phyloP scores from a whole-genome alignment of 2,888 invertebrate genomes.

The Hyles lineata region DNA sequence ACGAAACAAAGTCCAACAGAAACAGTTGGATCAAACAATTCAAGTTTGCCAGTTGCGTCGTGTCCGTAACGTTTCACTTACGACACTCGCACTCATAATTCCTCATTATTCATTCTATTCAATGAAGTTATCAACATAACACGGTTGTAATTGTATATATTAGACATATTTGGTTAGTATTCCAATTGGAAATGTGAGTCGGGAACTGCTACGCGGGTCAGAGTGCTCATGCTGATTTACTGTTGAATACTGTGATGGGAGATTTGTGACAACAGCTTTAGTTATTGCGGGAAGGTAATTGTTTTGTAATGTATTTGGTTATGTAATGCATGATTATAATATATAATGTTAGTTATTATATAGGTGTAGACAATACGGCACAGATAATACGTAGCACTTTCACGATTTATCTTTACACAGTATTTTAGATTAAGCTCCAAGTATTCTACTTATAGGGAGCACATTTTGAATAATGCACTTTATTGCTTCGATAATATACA shows the following conservation, averaged over 20 bases:
- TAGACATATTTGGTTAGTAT: constrained; percentile 27
- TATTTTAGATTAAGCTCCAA: too few relatives aligned
- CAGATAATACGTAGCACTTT: too few relatives aligned
- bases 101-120: constrained; percentile 22
- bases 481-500: too few relatives aligned
- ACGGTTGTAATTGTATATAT: constrained; percentile 28
- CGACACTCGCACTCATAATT: constrained; percentile 13
- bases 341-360: too few relatives aligned
- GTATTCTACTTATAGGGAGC: too few relatives aligned
- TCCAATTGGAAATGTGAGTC: background rate
- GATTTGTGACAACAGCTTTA: background rate
- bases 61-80: background rate
- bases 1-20: background rate
- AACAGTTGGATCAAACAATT: background rate
- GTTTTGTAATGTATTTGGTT: too few relatives aligned
- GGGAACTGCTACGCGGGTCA: constrained; percentile 5
- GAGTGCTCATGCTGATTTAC: constrained; percentile 15
- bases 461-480: too few relatives aligned
- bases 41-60: background rate
- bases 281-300: too few relatives aligned
- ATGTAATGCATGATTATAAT: too few relatives aligned
- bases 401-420: too few relatives aligned
- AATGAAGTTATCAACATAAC: constrained; percentile 30
- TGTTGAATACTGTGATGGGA: background rate
- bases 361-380: too few relatives aligned